Evolutionary conservation across 2,888 invertebrate species (phyloP).

Genomic region (Hypomecis punctinalis): DNA sequence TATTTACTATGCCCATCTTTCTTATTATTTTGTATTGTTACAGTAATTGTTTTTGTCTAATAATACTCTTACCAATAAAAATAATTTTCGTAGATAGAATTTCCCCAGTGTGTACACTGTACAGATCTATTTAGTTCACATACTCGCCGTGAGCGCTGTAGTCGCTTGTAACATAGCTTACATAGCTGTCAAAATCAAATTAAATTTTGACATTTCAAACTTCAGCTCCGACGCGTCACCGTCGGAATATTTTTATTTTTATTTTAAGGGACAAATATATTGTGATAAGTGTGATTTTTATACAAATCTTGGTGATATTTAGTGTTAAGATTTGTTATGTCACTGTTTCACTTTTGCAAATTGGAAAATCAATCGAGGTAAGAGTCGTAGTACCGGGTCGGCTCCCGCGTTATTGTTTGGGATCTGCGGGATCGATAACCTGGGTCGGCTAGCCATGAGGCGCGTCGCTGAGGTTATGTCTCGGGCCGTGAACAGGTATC

Average conservation of each 20-base stretch:
- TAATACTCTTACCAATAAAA: too few species aligned
- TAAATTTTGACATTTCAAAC: conserved; percentile 26
- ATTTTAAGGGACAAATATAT: conserved; percentile 79
- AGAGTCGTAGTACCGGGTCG: conserved; percentile 59
- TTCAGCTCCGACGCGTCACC: conserved; percentile 75
- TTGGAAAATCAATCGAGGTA: conserved; percentile 80
- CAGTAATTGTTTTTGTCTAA: too few species aligned
- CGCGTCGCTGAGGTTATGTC: conserved; percentile 83
- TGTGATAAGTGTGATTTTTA: conserved; percentile 84
- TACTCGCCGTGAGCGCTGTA: conserved; percentile 1
- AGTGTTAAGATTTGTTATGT: conserved; percentile 83
- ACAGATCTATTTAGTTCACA: not conserved
- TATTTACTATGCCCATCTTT: too few species aligned
- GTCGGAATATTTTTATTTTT: conserved; percentile 77
- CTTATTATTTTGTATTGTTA: too few species aligned
- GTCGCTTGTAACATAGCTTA: conserved; percentile 6
- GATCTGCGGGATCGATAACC: conserved; percentile 83
- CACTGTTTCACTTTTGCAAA: conserved; percentile 79
- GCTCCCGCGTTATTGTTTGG: conserved; percentile 76
- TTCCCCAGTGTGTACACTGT: too few species aligned
- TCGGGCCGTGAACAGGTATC: conserved; percentile 75
- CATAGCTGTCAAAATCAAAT: conserved; percentile 43
- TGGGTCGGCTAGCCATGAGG: conserved; percentile 83
- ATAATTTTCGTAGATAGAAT: too few species aligned
- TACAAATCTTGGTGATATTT: conserved; percentile 82